Evolutionary conservation across 2,888 invertebrate species (phyloP).

Genomic region (Eupithecia vulgata): DNA sequence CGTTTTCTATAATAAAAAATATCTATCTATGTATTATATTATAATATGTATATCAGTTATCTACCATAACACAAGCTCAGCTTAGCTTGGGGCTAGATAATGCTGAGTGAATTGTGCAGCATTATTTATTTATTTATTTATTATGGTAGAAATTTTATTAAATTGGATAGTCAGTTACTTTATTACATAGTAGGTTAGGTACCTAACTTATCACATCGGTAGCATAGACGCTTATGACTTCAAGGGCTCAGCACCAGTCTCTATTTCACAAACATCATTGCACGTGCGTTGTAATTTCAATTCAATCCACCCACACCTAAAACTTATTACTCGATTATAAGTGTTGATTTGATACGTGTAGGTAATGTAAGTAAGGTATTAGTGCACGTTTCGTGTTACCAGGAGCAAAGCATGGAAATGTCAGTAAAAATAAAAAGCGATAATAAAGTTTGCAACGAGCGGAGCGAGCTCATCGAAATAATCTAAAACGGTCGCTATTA

Average conservation of each 20-base stretch:
- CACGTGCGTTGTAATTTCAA: slow-evolving; percentile 19
- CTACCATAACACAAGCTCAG: too few relatives aligned
- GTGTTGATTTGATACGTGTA: background rate
- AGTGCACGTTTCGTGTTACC: background rate
- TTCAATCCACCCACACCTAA: slow-evolving; percentile 7
- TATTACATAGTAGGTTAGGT: too few relatives aligned
- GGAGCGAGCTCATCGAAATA: background rate
- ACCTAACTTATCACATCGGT: background rate
- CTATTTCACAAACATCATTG: slow-evolving; percentile 26
- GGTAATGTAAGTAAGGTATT: background rate
- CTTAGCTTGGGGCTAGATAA: too few relatives aligned
- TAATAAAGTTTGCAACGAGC: background rate
- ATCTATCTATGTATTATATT: too few relatives aligned
- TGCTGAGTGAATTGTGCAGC: too few relatives aligned
- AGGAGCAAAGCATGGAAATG: background rate
- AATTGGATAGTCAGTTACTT: too few relatives aligned
- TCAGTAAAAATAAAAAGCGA: background rate
- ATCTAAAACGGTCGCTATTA: background rate
- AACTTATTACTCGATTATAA: background rate
- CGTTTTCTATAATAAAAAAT: too few relatives aligned
- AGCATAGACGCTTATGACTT: background rate
- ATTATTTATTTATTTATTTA: too few relatives aligned
- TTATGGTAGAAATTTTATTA: background rate
- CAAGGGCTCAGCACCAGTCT: slow-evolving; percentile 16
- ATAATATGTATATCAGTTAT: too few relatives aligned